Percentiles rank a stretch among this genome's conserved stretches.
Evolutionary conservation across 2,888 invertebrate genomes (phyloP).

Genomic region (Colostygia pectinataria): DNA sequence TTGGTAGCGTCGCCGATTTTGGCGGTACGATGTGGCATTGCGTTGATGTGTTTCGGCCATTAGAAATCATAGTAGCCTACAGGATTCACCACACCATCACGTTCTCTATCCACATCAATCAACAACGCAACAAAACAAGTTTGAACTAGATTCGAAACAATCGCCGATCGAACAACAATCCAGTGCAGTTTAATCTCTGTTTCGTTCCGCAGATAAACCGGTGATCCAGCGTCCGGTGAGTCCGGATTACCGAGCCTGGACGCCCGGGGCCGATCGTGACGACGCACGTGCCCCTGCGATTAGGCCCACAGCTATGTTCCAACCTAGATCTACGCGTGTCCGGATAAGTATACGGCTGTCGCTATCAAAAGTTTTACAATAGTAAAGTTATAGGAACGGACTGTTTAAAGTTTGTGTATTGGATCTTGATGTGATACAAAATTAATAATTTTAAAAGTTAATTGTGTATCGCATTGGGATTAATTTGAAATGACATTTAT

Average conservation of each 20-base stretch:
- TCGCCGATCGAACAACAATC: slow-evolving; percentile 24
- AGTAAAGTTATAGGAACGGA: slow-evolving; percentile 24
- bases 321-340: neutral
- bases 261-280: slow-evolving; percentile 63
- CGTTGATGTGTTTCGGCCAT: too few relatives aligned
- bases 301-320: slow-evolving; percentile 55
- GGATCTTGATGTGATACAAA: slow-evolving; percentile 19
- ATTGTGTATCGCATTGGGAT: slow-evolving; percentile 22
- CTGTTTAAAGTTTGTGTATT: slow-evolving; percentile 2
- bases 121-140: slow-evolving; percentile 20
- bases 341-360: slow-evolving; percentile 18
- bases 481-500: slow-evolving; percentile 8
- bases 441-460: slow-evolving; percentile 11
- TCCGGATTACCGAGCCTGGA: slow-evolving; percentile 63
- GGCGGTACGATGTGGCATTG: too few relatives aligned
- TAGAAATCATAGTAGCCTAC: too few relatives aligned
- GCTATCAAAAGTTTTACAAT: slow-evolving; percentile 20
- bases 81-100: slow-evolving; percentile 7
- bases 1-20: too few relatives aligned
- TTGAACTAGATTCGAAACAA: slow-evolving; percentile 22
- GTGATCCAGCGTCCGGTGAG: slow-evolving; percentile 44
- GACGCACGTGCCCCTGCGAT: slow-evolving; percentile 67
- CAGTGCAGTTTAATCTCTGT: slow-evolving; percentile 65
- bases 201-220: slow-evolving; percentile 68
- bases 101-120: slow-evolving; percentile 17